Evolutionary conservation across 1,140 invertebrate genomes (phyloP).

Genomic region (Hetaerina americana): DNA sequence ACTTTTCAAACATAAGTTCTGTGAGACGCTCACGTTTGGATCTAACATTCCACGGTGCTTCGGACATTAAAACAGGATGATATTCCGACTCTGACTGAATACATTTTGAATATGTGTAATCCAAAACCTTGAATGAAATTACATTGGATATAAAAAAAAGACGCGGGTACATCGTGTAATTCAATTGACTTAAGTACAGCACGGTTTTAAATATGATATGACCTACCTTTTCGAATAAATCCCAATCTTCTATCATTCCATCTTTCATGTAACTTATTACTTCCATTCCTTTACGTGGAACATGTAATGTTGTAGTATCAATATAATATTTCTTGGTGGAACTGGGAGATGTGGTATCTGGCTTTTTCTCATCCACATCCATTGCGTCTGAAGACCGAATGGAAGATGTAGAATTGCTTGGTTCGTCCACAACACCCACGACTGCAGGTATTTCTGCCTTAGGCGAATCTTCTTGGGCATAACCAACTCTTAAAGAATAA

Average conservation of each 20-base stretch:
- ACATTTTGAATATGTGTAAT: constrained; percentile 76
- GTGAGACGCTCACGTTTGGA: constrained; percentile 80
- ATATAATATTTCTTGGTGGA: constrained; percentile 63
- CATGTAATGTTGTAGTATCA: constrained; percentile 72
- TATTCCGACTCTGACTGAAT: constrained; percentile 69
- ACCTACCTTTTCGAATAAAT: constrained; percentile 75
- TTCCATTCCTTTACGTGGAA: constrained; percentile 77
- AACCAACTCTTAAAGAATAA: constrained; percentile 72
- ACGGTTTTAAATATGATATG: too few relatives aligned
- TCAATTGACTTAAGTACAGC: not conserved
- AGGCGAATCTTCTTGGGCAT: constrained; percentile 84
- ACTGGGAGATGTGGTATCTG: constrained; percentile 28
- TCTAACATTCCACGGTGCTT: constrained; percentile 82
- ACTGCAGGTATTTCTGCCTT: constrained; percentile 83
- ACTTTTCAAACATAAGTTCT: constrained; percentile 93
- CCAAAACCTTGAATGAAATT: constrained; percentile 38
- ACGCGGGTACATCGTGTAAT: not conserved
- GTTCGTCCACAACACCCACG: constrained; percentile 57
- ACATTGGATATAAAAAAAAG: not conserved
- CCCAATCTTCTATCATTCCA: constrained; percentile 93
- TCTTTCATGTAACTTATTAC: constrained; percentile 82
- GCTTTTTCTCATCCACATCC: constrained; percentile 45
- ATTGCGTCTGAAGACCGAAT: constrained; percentile 41
- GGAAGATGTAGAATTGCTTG: constrained; percentile 31
- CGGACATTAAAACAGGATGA: constrained; percentile 88